These are phyloP conservation scores for Pogonocherus hispidulus DNA, from an alignment of 2,888 invertebrate genomes.

Conservation along the genomic window DNA sequence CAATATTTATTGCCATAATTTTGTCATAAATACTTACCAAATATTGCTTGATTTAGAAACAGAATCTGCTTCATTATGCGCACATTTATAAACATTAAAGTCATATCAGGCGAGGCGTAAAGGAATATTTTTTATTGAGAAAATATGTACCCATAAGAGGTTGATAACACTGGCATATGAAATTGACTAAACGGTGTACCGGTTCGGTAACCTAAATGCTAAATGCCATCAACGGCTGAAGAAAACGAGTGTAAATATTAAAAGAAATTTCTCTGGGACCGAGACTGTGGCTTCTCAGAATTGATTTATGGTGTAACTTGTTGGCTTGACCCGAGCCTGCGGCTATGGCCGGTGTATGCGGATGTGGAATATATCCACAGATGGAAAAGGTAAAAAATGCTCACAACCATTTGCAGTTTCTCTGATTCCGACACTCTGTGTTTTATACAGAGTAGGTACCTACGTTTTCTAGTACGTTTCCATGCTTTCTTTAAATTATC, in stretches of 20 bases:
- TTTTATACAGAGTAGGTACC: too few species aligned
- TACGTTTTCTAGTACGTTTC: too few species aligned
- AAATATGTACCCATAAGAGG: neutral
- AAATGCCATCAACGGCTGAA: constrained; percentile 15
- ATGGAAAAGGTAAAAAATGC: too few species aligned
- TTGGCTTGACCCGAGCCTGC: constrained; percentile 27
- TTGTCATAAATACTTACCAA: too few species aligned
- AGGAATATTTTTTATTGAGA: neutral
- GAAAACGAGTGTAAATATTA: constrained; percentile 22
- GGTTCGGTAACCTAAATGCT: constrained; percentile 28
- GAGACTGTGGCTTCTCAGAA: constrained; percentile 11
- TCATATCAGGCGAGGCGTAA: neutral
- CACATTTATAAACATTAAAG: too few species aligned
- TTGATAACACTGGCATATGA: neutral
- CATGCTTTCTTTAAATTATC: too few species aligned
- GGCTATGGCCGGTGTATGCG: constrained; percentile 2
- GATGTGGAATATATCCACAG: too few species aligned
- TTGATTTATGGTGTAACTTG: constrained; percentile 7
- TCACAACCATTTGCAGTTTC: too few species aligned
- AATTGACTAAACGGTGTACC: constrained; percentile 13
- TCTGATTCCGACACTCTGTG: too few species aligned
- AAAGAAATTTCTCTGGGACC: constrained; percentile 2
- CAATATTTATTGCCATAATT: too few species aligned
- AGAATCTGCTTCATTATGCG: too few species aligned
- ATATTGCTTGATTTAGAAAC: too few species aligned